Conservation (phyloP, 1,140 invertebrate genomes). For the Ooceraea biroi region DNA sequence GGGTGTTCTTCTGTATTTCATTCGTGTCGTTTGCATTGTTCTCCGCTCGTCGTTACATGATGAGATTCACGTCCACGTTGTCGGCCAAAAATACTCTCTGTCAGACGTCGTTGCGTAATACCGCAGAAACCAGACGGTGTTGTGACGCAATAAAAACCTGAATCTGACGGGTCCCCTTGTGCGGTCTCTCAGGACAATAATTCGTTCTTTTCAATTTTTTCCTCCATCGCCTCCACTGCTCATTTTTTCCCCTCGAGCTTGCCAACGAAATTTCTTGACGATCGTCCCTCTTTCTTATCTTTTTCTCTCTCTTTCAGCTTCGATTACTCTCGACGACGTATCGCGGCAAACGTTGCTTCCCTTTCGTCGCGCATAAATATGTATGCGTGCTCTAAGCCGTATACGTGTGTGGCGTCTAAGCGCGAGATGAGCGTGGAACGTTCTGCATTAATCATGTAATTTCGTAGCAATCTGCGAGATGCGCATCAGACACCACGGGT, state of each 20-base stretch:
- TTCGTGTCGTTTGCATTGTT: not conserved
- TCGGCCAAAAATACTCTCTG: not conserved
- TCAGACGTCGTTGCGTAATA: constrained; percentile 23
- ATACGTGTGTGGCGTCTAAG: no score
- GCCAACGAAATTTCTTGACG: not conserved
- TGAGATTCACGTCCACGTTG: not conserved
- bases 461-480: no score
- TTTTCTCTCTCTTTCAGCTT: not conserved
- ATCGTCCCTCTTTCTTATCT: no score
- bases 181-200: constrained; percentile 5
- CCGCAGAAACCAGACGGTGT: constrained; percentile 1
- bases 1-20: not conserved
- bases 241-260: not conserved
- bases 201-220: not conserved
- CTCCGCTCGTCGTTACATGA: not conserved
- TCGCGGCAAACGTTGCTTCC: not conserved
- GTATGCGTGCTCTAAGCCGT: not conserved
- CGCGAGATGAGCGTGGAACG: no score
- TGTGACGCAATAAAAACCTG: constrained; percentile 17
- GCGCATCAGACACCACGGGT: no score
- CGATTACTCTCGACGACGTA: not conserved
- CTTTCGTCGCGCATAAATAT: constrained; percentile 1
- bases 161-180: not conserved
- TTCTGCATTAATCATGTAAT: no score
- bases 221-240: not conserved